These are phyloP conservation scores for Petroica traversi DNA, from an alignment of 2,113 vertebrate genomes.

Conservation along the genomic window DNA sequence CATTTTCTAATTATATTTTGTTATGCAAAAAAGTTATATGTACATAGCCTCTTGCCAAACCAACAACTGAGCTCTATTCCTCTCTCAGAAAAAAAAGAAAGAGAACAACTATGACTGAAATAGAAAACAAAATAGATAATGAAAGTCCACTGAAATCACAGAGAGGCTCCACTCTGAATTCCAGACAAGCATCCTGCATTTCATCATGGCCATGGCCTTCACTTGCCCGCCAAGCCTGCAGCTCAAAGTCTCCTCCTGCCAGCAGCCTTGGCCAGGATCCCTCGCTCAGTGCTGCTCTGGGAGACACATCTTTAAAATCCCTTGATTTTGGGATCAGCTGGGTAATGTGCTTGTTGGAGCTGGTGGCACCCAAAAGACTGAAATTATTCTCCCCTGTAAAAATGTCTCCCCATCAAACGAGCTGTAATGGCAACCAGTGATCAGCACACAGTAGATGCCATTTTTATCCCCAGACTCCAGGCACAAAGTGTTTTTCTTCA, in stretches of 20 bases:
- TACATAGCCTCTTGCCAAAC: background rate
- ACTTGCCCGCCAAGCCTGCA: background rate
- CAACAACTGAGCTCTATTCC: background rate
- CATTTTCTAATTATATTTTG: background rate
- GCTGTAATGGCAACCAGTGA: background rate
- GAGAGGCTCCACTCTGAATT: background rate
- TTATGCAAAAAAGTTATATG: background rate
- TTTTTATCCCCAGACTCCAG: background rate
- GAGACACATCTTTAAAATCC: background rate
- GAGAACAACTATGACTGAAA: background rate
- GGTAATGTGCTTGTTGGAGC: background rate
- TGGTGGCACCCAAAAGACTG: background rate
- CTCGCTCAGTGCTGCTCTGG: background rate
- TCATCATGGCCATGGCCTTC: background rate
- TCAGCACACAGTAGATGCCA: background rate
- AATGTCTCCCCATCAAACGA: background rate
- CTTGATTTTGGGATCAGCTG: background rate
- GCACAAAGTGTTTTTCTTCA: background rate
- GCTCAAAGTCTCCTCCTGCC: background rate
- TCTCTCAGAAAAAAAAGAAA: background rate
- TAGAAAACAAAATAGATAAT: slow-evolving; percentile 51
- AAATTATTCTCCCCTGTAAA: background rate
- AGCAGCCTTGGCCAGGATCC: background rate
- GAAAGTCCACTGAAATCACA: background rate
- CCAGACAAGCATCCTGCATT: slow-evolving; percentile 45